These are phyloP conservation scores for Heterohyrax brucei DNA, from an alignment of 2,797 vertebrate genomes.

Conservation along the genomic window DNA sequence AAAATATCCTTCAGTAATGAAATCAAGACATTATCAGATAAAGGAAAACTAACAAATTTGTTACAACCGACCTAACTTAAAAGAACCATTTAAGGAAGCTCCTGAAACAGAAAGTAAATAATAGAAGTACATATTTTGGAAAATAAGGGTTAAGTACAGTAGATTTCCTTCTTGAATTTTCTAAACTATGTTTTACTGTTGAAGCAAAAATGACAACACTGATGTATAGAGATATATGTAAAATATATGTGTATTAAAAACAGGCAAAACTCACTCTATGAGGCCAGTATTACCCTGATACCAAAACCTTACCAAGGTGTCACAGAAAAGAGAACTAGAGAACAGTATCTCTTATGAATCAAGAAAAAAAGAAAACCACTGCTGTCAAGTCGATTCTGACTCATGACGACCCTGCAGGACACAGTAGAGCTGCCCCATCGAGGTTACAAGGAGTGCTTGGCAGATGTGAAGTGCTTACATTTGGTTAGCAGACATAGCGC, in stretches of 20 bases:
- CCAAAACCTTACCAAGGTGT: neutral
- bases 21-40: neutral
- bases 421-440: too few relatives aligned
- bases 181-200: neutral
- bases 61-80: neutral
- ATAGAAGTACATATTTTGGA: neutral
- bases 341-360: neutral
- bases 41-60: conserved; percentile 18
- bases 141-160: neutral
- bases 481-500: too few relatives aligned
- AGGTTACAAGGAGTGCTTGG: too few relatives aligned
- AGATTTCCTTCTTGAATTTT: neutral
- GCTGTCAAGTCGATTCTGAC: too few relatives aligned
- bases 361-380: too few relatives aligned
- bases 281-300: neutral
- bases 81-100: neutral
- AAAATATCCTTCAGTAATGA: conserved; percentile 15
- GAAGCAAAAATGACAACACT: neutral
- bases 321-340: neutral
- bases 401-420: too few relatives aligned
- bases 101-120: neutral
- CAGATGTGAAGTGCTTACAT: too few relatives aligned
- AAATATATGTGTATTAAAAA: neutral
- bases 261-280: neutral
- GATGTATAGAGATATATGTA: neutral